Conservation (phyloP, 35 echinoderm and acorn worm genomes). For the Heliocidaris erythrogramma region DNA sequence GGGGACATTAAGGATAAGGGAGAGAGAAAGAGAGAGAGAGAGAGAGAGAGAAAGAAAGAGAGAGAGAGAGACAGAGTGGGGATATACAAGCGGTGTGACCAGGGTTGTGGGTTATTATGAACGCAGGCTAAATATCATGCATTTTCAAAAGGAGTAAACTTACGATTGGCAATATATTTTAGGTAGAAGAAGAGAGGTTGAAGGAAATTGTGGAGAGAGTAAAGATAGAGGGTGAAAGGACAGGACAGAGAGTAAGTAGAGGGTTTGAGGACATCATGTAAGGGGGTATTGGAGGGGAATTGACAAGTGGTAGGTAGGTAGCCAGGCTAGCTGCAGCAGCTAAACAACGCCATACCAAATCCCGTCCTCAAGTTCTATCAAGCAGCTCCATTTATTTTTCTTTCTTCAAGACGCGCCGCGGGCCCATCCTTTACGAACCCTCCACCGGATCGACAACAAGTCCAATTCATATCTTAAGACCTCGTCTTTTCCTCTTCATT, state of each 20-base stretch:
- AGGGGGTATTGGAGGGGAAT: neutral
- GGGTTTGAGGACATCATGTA: neutral
- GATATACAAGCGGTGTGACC: neutral
- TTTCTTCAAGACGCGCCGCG: slow-evolving; percentile 27
- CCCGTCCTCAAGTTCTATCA: slow-evolving; percentile 19
- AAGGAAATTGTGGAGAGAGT: neutral
- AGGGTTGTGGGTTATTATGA: no score
- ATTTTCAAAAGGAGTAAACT: neutral
- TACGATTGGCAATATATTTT: neutral
- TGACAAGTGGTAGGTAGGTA: neutral
- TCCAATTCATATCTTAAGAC: slow-evolving; percentile 30
- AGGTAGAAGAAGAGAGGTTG: no score
- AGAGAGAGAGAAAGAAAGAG: no score
- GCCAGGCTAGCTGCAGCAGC: neutral
- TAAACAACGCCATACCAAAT: neutral
- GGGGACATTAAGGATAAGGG: no score
- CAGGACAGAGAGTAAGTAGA: neutral
- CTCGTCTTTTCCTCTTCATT: slow-evolving; percentile 25
- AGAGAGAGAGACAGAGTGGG: no score
- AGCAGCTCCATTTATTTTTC: slow-evolving; percentile 37
- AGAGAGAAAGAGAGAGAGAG: no score
- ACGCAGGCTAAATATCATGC: neutral
- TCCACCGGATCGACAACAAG: slow-evolving; percentile 8
- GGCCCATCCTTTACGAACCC: neutral
- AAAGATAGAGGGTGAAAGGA: neutral